Evolutionary conservation across 2,888 invertebrate genomes (phyloP).

Genomic region (Drosophila lutescens): DNA sequence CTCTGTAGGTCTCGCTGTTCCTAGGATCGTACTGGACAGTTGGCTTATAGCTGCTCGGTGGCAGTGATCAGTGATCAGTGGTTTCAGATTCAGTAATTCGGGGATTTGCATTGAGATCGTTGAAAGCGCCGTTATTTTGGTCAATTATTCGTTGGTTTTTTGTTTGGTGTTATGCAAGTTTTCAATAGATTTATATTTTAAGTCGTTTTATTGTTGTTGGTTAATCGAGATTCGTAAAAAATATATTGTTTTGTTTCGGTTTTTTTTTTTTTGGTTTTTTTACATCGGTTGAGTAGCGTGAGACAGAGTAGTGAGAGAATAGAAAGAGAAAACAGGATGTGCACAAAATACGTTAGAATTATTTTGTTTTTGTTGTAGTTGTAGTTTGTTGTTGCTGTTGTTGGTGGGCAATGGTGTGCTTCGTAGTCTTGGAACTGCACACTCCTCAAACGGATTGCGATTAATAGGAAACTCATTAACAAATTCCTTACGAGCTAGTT

Average conservation of each 20-base stretch:
- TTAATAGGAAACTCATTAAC: slow-evolving; percentile 58
- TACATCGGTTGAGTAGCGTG: slow-evolving; percentile 80
- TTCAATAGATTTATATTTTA: slow-evolving; percentile 51
- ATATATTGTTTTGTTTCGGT: slow-evolving; percentile 48
- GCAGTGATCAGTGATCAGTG: slow-evolving; percentile 46
- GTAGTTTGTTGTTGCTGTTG: slow-evolving; percentile 53
- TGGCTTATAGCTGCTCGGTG: slow-evolving; percentile 86
- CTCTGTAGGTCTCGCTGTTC: slow-evolving; percentile 94
- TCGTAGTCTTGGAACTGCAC: slow-evolving; percentile 52
- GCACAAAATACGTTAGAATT: slow-evolving; percentile 84
- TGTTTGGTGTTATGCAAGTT: slow-evolving; percentile 58
- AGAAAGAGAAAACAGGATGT: slow-evolving; percentile 84
- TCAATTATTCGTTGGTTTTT: slow-evolving; percentile 50
- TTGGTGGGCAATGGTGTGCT: slow-evolving; percentile 45
- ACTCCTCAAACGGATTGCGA: slow-evolving; percentile 63
- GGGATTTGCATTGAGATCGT: slow-evolving; percentile 41
- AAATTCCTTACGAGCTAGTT: slow-evolving; percentile 62
- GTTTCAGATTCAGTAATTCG: slow-evolving; percentile 22
- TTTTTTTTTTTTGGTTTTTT: slow-evolving; percentile 51
- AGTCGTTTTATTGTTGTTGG: slow-evolving; percentile 51
- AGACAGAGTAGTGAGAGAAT: slow-evolving; percentile 82
- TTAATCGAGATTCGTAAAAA: slow-evolving; percentile 57
- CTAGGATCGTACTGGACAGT: slow-evolving; percentile 93
- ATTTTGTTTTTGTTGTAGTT: slow-evolving; percentile 71
- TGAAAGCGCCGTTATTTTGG: slow-evolving; percentile 51